Evolutionary conservation across 2,797 vertebrate genomes (phyloP).

Genomic region (Intellagama lesueurii): DNA sequence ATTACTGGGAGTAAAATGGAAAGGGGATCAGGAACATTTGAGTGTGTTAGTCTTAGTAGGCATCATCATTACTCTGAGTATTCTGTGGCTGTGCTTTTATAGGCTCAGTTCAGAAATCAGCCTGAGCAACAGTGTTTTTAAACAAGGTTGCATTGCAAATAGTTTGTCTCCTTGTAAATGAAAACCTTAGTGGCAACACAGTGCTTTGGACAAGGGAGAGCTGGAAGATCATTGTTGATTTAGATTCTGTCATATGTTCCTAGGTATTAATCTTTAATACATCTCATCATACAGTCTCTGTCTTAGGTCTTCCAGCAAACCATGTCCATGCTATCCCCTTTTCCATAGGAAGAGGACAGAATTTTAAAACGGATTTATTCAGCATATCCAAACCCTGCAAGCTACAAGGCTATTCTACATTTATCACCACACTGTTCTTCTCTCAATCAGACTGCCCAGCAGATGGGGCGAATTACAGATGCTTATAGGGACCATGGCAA

Average conservation of each 20-base stretch:
- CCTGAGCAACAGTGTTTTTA: conserved; percentile 2
- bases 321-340: not conserved
- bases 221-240: not conserved
- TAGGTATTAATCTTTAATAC: conserved; percentile 15
- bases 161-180: not conserved
- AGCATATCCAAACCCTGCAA: not conserved
- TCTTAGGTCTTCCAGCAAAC: not conserved
- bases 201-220: not conserved
- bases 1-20: conserved; percentile 15
- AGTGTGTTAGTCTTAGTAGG: not conserved
- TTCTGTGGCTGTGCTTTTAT: not conserved
- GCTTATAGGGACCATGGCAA: not conserved
- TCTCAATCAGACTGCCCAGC: not conserved
- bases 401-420: not conserved
- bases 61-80: not conserved
- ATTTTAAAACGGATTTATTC: not conserved
- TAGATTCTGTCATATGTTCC: not conserved
- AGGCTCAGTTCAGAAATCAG: conserved; percentile 3
- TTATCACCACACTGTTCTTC: not conserved
- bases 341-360: not conserved
- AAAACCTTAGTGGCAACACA: not conserved
- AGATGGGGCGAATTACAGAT: not conserved
- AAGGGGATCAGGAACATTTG: not conserved
- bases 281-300: not conserved
- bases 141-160: not conserved